Conservation (phyloP, 2,888 invertebrate species). For the Drosophila antonietae region DNA sequence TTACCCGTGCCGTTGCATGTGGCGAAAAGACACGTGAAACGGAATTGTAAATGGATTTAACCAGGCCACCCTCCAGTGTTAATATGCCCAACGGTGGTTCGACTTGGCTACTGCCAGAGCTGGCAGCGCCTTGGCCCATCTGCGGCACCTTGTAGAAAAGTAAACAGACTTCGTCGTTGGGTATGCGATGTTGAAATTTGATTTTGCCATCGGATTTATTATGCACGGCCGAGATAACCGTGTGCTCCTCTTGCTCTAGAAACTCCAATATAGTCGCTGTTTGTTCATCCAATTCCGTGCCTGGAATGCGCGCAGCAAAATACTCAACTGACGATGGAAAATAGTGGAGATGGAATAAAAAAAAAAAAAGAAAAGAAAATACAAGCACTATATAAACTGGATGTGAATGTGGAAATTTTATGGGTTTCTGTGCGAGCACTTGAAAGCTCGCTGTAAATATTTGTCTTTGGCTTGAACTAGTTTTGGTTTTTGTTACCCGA, state of each 20-base stretch:
- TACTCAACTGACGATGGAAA: slow-evolving; percentile 77
- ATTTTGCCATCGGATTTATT: slow-evolving; percentile 84
- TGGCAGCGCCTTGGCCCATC: slow-evolving; percentile 61
- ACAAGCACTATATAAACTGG: background rate
- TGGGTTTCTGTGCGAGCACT: slow-evolving; percentile 23
- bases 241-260: slow-evolving; percentile 85
- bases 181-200: slow-evolving; percentile 84
- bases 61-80: slow-evolving; percentile 85
- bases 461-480: slow-evolving; percentile 4
- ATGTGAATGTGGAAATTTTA: slow-evolving; percentile 28
- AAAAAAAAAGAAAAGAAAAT: background rate
- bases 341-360: background rate
- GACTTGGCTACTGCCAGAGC: slow-evolving; percentile 10
- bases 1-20: slow-evolving; percentile 82
- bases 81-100: slow-evolving; percentile 84
- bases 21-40: slow-evolving; percentile 85
- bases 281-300: slow-evolving; percentile 80
- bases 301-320: slow-evolving; percentile 77
- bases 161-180: slow-evolving; percentile 84
- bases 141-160: slow-evolving; percentile 85
- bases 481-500: slow-evolving; percentile 74
- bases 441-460: slow-evolving; percentile 1
- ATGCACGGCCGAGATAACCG: slow-evolving; percentile 84
- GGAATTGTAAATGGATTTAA: slow-evolving; percentile 85
- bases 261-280: slow-evolving; percentile 85